Evolutionary conservation across 2,113 vertebrate genomes (phyloP).

Genomic region (Passerina amoena): DNA sequence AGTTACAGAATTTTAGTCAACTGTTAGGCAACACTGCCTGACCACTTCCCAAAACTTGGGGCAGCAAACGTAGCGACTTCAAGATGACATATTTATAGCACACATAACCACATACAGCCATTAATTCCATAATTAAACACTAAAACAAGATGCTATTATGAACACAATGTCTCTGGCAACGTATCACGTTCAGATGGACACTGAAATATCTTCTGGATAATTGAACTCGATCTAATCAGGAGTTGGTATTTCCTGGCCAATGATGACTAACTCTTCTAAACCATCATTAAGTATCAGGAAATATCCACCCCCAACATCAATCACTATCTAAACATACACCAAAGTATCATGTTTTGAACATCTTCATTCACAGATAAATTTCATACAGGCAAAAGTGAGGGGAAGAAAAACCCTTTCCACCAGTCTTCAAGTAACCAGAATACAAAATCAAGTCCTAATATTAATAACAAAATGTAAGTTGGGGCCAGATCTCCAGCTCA

Average conservation of each 20-base stretch:
- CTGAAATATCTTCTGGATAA: constrained; percentile 27
- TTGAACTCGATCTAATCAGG: neutral
- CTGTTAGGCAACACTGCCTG: neutral
- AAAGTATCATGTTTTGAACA: neutral
- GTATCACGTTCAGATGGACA: neutral
- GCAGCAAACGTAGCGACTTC: neutral
- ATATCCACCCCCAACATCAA: neutral
- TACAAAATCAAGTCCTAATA: neutral
- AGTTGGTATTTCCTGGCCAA: constrained; percentile 53
- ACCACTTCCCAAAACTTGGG: neutral
- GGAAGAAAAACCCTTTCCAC: neutral
- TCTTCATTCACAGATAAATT: neutral
- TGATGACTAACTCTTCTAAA: constrained; percentile 3
- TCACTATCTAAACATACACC: neutral
- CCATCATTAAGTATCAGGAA: constrained; percentile 40
- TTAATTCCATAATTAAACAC: constrained; percentile 18
- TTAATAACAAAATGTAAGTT: neutral
- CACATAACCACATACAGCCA: neutral
- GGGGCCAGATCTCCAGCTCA: neutral
- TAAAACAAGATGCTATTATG: neutral
- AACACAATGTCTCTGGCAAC: neutral
- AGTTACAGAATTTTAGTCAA: neutral
- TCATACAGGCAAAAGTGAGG: neutral
- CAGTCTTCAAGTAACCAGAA: neutral
- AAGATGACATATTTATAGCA: neutral